A percentile compares a stretch with the other conserved stretches of the same genome.
These are phyloP conservation scores for Gymnopithys bicolor DNA, from an alignment of 2,797 vertebrate species.

Conservation along the genomic window DNA sequence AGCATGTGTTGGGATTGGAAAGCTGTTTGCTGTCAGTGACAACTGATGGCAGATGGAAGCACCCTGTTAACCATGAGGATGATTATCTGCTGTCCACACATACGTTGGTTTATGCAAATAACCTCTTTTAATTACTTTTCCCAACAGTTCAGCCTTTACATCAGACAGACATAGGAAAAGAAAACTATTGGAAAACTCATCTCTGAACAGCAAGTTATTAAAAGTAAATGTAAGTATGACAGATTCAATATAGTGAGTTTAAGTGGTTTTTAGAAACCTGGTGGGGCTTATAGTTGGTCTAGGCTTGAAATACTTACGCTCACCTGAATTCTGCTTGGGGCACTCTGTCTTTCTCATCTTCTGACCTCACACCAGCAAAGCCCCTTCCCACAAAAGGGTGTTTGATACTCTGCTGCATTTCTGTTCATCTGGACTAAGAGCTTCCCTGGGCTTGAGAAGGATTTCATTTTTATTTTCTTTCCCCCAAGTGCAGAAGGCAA, in stretches of 20 bases:
- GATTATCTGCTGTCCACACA: background rate
- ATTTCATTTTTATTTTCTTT: background rate
- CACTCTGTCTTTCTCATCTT: background rate
- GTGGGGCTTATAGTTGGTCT: background rate
- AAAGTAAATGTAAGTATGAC: constrained; percentile 90
- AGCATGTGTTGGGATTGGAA: background rate
- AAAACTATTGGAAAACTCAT: constrained; percentile 88
- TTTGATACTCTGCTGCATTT: background rate
- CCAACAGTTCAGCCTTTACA: constrained; percentile 84
- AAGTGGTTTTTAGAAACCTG: background rate
- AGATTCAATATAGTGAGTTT: background rate
- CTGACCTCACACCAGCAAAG: background rate
- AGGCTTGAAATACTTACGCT: background rate
- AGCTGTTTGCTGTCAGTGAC: background rate
- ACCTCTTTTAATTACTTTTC: constrained; percentile 16
- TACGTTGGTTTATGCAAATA: background rate
- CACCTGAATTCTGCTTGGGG: background rate
- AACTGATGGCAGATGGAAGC: background rate
- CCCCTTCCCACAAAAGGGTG: background rate
- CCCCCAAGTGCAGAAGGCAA: background rate
- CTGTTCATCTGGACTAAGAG: background rate
- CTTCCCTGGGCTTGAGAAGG: background rate
- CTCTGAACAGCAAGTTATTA: constrained; percentile 87
- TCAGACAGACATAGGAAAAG: constrained; percentile 93
- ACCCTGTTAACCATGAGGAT: background rate